Percentiles rank a stretch among this genome's conserved stretches.
Evolutionary conservation across 2,888 invertebrate species (phyloP).

Genomic region (Cataglyphis albicans): DNA sequence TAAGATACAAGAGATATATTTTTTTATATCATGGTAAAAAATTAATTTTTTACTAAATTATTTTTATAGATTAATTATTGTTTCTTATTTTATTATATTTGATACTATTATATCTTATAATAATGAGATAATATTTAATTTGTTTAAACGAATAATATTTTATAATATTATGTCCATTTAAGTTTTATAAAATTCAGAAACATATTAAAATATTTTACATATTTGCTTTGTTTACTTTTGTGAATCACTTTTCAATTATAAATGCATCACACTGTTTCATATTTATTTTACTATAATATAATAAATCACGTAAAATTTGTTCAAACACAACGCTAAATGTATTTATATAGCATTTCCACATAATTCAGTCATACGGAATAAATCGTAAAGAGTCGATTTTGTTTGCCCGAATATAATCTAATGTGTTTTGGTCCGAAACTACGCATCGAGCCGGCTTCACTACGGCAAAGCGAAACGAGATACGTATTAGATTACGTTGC

Average conservation of each 20-base stretch:
- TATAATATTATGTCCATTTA: background rate
- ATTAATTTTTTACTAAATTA: background rate
- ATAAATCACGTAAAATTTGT: background rate
- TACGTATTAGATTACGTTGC: constrained; percentile 82
- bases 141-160: background rate
- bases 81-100: background rate
- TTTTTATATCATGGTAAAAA: background rate
- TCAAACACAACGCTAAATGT: background rate
- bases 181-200: background rate
- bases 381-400: constrained; percentile 61
- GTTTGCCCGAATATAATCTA: constrained; percentile 62
- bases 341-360: background rate
- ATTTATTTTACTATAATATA: background rate
- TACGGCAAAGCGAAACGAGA: constrained; percentile 78
- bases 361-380: constrained; percentile 47
- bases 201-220: background rate
- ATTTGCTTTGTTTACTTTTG: background rate
- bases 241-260: background rate
- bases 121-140: background rate
- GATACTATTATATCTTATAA: constrained; percentile 6
- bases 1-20: background rate
- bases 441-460: constrained; percentile 61
- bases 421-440: constrained; percentile 65
- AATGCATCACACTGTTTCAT: background rate
- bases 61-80: background rate